Conservation (phyloP, 2,113 vertebrate species). For the Heterochromis multidens region DNA sequence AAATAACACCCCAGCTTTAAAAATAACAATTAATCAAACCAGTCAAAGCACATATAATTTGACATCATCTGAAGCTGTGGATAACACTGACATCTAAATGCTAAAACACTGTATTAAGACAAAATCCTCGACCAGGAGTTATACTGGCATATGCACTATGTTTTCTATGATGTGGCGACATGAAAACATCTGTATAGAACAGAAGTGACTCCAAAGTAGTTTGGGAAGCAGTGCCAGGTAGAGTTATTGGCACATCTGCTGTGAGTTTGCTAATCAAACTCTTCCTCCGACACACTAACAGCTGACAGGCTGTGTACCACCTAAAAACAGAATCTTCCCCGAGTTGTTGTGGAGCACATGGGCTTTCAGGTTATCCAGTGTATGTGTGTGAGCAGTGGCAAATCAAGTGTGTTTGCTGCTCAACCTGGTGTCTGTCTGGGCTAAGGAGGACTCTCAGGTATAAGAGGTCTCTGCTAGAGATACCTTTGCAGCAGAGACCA, state of each 20-base stretch:
- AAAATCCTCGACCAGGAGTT: neutral
- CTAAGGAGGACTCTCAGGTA: neutral
- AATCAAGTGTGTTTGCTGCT: neutral
- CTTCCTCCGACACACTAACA: neutral
- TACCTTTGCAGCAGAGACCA: neutral
- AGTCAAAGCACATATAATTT: neutral
- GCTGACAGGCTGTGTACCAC: neutral
- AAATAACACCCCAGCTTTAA: neutral
- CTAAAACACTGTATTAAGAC: neutral
- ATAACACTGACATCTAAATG: neutral
- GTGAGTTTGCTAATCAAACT: neutral
- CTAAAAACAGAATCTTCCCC: neutral
- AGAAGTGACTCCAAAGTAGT: neutral
- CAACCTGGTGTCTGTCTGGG: neutral
- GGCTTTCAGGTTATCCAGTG: neutral
- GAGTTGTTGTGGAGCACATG: neutral
- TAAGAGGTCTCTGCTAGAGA: neutral
- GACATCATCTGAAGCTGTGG: neutral
- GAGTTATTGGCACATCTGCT: neutral
- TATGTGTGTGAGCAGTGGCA: neutral
- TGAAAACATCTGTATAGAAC: neutral
- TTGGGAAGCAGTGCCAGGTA: neutral
- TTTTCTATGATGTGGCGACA: neutral
- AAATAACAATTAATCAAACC: neutral
- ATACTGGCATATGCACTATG: neutral